Percentiles rank a stretch among this genome's conserved stretches.
Conservation (phyloP, 53 echinoderm and acorn worm genomes). For the Apostichopus leukothele region DNA sequence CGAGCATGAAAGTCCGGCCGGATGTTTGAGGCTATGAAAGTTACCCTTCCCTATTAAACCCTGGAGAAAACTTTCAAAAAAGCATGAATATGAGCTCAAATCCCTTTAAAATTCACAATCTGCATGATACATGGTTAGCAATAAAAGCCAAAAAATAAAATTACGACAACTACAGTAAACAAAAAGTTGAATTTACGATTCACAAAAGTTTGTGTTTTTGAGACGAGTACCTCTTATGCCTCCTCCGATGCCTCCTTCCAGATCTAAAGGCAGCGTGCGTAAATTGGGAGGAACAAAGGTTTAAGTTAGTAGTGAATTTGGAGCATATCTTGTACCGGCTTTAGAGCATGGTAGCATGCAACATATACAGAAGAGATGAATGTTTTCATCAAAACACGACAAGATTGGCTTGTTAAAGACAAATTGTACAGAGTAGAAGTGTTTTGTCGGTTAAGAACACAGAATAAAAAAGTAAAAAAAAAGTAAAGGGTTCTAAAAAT, state of each 20-base stretch:
- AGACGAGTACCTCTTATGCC: constrained; percentile 30
- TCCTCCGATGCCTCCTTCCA: constrained; percentile 32
- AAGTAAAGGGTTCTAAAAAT: not conserved
- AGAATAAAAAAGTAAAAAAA: not conserved
- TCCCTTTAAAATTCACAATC: too few relatives aligned
- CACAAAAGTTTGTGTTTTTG: not conserved
- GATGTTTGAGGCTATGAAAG: too few relatives aligned
- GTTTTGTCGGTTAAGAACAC: not conserved
- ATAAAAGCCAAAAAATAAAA: too few relatives aligned
- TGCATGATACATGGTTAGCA: too few relatives aligned
- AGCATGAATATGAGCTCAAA: too few relatives aligned
- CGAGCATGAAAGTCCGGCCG: too few relatives aligned
- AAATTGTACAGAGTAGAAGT: not conserved
- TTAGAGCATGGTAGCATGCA: not conserved
- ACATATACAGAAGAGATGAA: not conserved
- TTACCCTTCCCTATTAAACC: too few relatives aligned
- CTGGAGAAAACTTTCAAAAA: too few relatives aligned
- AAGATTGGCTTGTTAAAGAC: not conserved
- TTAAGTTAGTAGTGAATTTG: constrained; percentile 5
- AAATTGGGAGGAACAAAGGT: constrained; percentile 33
- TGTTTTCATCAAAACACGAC: not conserved
- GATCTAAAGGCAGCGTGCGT: constrained; percentile 35
- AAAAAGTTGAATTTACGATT: too few relatives aligned
- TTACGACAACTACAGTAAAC: too few relatives aligned
- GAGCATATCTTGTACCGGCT: not conserved